Percentiles rank a stretch among this genome's conserved stretches.
These are phyloP conservation scores for Anticlea derivata DNA, from an alignment of 2,888 invertebrate species.

Conservation along the genomic window DNA sequence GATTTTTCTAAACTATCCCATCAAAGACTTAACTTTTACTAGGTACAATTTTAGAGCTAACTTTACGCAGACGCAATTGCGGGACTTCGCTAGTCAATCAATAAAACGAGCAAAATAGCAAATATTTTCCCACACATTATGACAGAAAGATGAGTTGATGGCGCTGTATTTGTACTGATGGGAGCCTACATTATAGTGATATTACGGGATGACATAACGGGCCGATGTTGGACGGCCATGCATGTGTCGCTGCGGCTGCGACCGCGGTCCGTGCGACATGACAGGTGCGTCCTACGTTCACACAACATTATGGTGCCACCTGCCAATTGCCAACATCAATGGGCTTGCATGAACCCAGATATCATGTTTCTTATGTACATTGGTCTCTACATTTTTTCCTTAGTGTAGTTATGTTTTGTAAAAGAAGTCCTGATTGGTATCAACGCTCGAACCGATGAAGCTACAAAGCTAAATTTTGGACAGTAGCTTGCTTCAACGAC, in stretches of 20 bases:
- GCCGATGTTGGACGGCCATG: constrained; percentile 48
- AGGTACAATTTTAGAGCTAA: too few species aligned
- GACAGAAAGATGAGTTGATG: constrained; percentile 59
- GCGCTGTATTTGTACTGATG: constrained; percentile 48
- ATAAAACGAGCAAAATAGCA: constrained; percentile 25
- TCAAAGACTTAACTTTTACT: too few species aligned
- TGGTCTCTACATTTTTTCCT: background rate
- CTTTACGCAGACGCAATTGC: too few species aligned
- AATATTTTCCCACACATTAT: constrained; percentile 56
- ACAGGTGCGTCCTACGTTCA: constrained; percentile 29
- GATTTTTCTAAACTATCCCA: too few species aligned
- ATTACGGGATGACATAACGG: constrained; percentile 76
- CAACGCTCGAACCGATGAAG: too few species aligned
- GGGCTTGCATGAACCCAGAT: background rate
- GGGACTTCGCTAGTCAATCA: constrained; percentile 25
- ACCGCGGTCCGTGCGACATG: constrained; percentile 24
- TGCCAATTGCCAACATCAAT: constrained; percentile 24
- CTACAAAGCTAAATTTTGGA: too few species aligned
- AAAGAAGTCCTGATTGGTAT: too few species aligned
- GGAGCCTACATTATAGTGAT: constrained; percentile 58
- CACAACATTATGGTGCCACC: constrained; percentile 29
- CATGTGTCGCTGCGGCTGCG: constrained; percentile 40
- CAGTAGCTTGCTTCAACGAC: too few species aligned
- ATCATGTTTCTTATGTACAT: constrained; percentile 1
- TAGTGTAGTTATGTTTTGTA: background rate